phyloP scores from a whole-genome alignment of 2,797 vertebrate species.

The Tokudaia muenninki region DNA sequence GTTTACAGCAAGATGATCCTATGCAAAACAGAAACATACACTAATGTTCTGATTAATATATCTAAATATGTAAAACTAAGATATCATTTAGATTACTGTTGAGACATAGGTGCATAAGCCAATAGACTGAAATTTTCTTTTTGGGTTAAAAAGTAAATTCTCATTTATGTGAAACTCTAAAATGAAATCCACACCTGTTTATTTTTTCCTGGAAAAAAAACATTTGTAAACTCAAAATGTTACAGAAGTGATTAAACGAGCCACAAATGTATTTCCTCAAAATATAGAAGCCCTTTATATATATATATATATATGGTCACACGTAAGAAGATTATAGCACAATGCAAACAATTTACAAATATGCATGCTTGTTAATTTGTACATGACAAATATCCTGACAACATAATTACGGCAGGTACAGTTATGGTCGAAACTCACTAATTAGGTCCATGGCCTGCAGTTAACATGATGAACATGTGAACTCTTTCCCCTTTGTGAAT shows the following conservation, averaged over 20 bases:
- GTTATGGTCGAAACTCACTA: neutral
- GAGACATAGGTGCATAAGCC: neutral
- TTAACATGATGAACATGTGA: neutral
- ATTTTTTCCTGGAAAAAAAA: neutral
- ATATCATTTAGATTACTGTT: neutral
- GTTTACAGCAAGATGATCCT: neutral
- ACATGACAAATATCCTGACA: too few species aligned
- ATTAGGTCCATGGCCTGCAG: constrained; percentile 30
- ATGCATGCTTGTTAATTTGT: too few species aligned
- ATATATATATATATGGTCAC: constrained; percentile 14
- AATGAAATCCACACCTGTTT: neutral
- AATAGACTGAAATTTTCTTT: neutral
- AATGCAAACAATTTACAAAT: too few species aligned
- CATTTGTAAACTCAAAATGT: neutral
- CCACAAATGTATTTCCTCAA: neutral
- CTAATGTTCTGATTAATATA: neutral
- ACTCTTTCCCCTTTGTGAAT: neutral
- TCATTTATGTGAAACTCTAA: neutral
- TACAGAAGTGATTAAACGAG: constrained; percentile 39
- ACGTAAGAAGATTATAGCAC: too few species aligned
- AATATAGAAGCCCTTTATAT: neutral
- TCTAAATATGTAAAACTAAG: neutral
- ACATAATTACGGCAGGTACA: neutral
- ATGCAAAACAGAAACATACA: neutral
- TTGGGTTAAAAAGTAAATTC: neutral